Evolutionary conservation across 2,797 vertebrate genomes (phyloP).

Genomic region (Gila robusta): DNA sequence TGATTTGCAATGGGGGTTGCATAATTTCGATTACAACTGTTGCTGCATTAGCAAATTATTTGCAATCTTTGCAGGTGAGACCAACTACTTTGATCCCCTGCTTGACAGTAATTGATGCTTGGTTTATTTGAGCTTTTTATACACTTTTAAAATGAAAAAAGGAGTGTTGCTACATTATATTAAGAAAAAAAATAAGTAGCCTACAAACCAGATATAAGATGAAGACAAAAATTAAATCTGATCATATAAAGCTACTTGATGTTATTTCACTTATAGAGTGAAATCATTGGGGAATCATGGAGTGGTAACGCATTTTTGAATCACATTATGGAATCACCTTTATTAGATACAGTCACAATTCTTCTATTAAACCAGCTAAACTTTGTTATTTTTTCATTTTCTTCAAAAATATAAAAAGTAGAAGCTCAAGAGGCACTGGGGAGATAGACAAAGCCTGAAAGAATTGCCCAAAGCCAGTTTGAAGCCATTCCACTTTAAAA

Average conservation of each 20-base stretch:
- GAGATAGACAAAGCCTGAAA: slow-evolving; percentile 35
- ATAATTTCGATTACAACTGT: too few relatives aligned
- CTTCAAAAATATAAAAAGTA: slow-evolving; percentile 36
- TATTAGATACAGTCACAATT: slow-evolving; percentile 23
- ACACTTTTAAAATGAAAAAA: not conserved
- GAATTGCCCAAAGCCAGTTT: slow-evolving; percentile 32
- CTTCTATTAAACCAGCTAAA: not conserved
- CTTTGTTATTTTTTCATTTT: slow-evolving; percentile 43
- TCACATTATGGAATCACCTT: slow-evolving; percentile 11
- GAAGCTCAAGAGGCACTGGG: not conserved
- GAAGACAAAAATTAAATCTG: not conserved
- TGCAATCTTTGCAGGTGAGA: not conserved
- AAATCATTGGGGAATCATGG: not conserved
- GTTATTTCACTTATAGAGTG: not conserved
- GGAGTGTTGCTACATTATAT: not conserved
- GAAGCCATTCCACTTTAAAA: slow-evolving; percentile 51
- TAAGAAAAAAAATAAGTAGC: not conserved
- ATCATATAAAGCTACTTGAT: not conserved
- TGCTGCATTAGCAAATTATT: not conserved
- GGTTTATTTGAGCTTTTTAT: not conserved
- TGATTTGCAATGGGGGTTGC: too few relatives aligned
- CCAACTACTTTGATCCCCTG: not conserved
- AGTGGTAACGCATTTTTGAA: not conserved
- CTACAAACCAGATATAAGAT: not conserved
- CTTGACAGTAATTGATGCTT: not conserved